Percentiles rank a stretch among this genome's conserved stretches.
Conservation (phyloP, 2,113 vertebrate genomes). For the Scomber colias region DNA sequence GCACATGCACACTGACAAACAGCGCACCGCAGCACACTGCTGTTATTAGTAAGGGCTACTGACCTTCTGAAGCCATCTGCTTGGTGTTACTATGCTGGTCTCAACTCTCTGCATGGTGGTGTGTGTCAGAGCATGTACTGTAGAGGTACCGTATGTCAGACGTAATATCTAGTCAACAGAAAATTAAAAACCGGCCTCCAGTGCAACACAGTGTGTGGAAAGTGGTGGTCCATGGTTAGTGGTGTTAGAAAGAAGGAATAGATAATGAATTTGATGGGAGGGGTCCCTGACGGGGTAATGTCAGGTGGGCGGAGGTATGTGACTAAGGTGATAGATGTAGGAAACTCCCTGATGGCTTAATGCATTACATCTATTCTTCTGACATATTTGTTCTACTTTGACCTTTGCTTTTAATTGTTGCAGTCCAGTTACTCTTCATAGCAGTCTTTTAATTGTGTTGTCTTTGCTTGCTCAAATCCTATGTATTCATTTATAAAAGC, state of each 20-base stretch:
- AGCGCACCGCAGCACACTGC: constrained; percentile 34
- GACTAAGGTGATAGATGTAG: constrained; percentile 29
- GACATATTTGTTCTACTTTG: background rate
- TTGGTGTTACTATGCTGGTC: constrained; percentile 55
- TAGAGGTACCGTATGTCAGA: constrained; percentile 57
- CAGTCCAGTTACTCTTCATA: background rate
- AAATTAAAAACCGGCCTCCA: constrained; percentile 50
- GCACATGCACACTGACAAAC: constrained; percentile 48
- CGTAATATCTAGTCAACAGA: constrained; percentile 33
- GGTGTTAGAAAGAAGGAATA: background rate
- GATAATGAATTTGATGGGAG: constrained; percentile 4
- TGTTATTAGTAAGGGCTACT: constrained; percentile 59
- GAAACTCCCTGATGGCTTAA: constrained; percentile 42
- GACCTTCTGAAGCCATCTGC: constrained; percentile 79
- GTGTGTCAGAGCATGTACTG: constrained; percentile 60
- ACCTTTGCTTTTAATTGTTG: background rate
- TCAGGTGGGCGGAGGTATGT: constrained; percentile 47
- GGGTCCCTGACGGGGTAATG: constrained; percentile 35
- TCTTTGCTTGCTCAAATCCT: background rate
- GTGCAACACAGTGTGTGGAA: constrained; percentile 12
- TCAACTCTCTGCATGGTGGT: constrained; percentile 52
- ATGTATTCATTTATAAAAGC: background rate
- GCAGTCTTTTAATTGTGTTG: background rate
- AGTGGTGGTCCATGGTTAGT: background rate
- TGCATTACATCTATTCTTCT: constrained; percentile 19